Evolutionary conservation across 1,140 invertebrate species (phyloP).

Genomic region (Platyscapa corneri): DNA sequence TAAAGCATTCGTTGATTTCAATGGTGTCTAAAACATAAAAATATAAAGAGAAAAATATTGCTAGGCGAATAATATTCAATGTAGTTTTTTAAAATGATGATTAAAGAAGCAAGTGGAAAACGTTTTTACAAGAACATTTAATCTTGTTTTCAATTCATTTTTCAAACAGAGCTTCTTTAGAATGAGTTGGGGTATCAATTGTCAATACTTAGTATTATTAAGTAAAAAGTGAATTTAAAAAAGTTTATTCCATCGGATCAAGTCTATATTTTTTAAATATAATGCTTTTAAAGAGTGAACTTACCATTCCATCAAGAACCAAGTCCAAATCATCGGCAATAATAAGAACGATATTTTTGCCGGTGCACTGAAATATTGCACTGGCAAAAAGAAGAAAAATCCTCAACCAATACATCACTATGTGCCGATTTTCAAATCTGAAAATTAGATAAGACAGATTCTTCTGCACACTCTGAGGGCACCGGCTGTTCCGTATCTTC

Average conservation of each 20-base stretch:
- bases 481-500: neutral
- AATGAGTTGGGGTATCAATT: too few relatives aligned
- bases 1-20: conserved; percentile 78
- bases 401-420: neutral
- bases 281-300: neutral
- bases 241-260: too few relatives aligned
- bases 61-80: neutral
- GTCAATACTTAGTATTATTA: too few relatives aligned
- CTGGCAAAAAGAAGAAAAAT: neutral
- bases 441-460: neutral
- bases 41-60: neutral
- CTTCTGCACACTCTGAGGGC: too few relatives aligned
- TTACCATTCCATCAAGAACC: conserved; percentile 83
- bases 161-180: too few relatives aligned
- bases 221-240: too few relatives aligned
- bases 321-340: conserved; percentile 92
- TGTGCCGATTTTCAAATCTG: neutral
- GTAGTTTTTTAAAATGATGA: neutral
- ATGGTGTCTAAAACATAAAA: conserved; percentile 77
- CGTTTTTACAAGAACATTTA: too few relatives aligned
- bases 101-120: too few relatives aligned
- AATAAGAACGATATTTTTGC: conserved; percentile 84
- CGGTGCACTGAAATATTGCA: neutral
- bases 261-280: too few relatives aligned
- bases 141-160: too few relatives aligned